Base-by-base conservation (phyloP, 2,888 invertebrate genomes). In the Nemapogon koenigi region DNA sequence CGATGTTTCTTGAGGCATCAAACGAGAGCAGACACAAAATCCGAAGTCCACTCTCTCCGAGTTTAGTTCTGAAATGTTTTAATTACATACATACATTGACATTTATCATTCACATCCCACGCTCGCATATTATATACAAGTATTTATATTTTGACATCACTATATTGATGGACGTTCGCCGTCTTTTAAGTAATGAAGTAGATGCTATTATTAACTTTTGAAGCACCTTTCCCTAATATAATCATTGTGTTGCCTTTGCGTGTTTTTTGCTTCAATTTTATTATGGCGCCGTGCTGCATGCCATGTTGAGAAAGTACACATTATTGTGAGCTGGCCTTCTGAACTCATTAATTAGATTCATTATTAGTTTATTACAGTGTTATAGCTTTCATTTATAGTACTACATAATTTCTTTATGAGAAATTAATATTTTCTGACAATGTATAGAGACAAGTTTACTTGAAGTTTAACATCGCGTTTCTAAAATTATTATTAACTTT, bases 191-290 rank as follows among this genome's bases (percentile, higher is more conserved):
- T 13, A 60, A 68, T 65, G 62, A 66, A 53, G 55, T 49, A 53
- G 55, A 55, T 58, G 59, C 59, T 62, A 62, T 67, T 67, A 64
- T 56, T 53, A 59, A 57, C 60, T 55, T 54, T 50, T 59, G 52
- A 63, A 58, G 63, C 60, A 53, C 62, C 62, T 68, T 64, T 69
- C 65, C 59, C 65, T 62, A 48, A 51, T 51, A 57, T 69, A 69
- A 73, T 70, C 67, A 69, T 60, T 54, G 44, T 55, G 57, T 48
- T 58, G 57, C 55, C 62, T 55, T 64, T 51, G 52, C 55, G 54
- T n/a, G n/a, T 60, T 62, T 64, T 65, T 65, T 54, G 62, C 59
- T 26, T 35, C 26, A n/a, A n/a, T 62, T 55, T 48, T 54, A 52
- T 55, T 61, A 59, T 62, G 58, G 59, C 61, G 38, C 35, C 35